phyloP scores from a whole-genome alignment of 2,888 invertebrate genomes.

The Notodonta ziczac region DNA sequence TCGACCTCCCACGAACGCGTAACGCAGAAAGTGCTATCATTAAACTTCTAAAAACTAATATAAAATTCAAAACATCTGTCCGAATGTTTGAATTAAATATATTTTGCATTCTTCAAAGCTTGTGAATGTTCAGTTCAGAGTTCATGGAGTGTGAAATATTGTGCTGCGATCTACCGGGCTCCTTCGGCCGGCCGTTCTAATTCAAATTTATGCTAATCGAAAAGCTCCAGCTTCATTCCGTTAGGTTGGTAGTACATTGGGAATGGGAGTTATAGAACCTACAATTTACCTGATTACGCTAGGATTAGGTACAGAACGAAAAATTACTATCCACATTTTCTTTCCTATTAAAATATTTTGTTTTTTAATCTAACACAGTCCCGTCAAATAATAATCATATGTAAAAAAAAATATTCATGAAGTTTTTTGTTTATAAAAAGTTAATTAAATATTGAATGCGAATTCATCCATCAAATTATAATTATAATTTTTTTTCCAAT shows the following conservation, averaged over 20 bases:
- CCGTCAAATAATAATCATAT: no score
- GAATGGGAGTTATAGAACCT: background rate
- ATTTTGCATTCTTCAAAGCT: conserved; percentile 38
- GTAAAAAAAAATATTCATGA: no score
- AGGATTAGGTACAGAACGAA: background rate
- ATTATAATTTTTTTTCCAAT: no score
- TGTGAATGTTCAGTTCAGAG: conserved; percentile 49
- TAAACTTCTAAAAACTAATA: conserved; percentile 12
- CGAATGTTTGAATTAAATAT: conserved; percentile 30
- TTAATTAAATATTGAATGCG: no score
- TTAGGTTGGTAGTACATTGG: conserved; percentile 8
- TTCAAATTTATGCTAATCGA: conserved; percentile 65
- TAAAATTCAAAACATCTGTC: conserved; percentile 27
- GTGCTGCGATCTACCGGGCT: conserved; percentile 38
- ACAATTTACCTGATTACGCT: conserved; percentile 4
- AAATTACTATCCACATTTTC: no score
- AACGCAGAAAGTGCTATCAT: background rate
- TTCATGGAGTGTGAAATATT: conserved; percentile 56
- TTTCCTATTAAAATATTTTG: no score
- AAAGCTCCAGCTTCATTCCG: conserved; percentile 26
- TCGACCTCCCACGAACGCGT: background rate
- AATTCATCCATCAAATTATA: no score
- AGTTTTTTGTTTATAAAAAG: no score
- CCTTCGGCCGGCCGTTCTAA: conserved; percentile 42
- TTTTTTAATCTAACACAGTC: no score